Evolutionary conservation across 30 jellyfish, hydroid and myxozoan genomes (phyloP), one percentile per base, ranked within the genome.

Genomic region (Rhopilema esculentum): DNA sequence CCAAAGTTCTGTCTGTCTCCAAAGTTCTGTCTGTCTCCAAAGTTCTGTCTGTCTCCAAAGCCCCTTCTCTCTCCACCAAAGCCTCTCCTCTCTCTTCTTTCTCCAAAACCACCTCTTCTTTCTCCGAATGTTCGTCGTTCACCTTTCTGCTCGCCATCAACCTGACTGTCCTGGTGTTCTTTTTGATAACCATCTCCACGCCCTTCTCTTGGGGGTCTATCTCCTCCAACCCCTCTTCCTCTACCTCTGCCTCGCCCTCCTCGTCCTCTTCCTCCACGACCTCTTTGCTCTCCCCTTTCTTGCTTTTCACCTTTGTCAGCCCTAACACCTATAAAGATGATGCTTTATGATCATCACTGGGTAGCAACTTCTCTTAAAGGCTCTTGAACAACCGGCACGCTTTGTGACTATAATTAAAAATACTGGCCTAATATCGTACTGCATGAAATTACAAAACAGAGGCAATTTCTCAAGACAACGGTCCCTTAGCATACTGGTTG

Each of bases 221-320:
- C 97, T 27, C 97, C 95, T 22, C 95, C 97, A 2, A 95, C 87
- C 2, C 98, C 95, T 24, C 98, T 61, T 17, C 98, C 91, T 30
- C 98, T 32, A 16, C 97, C 84, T 30, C 99, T 73, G 25, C 97
- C 88, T 32, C 96, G 28, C 4, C 96, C 89, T 8, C 92, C 88
- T 32, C 97, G 25, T 16, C 97, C 88, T 63, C 93, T 82, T 75
- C 84, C 66, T 29, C 97, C 94, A 19, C 97, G 65, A 8, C 92
- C 97, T 33, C 93, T 40, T 18, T 80, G 86, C 16, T 84, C 92
- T n/a, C 89, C 79, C 71, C 93, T 73, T 7, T 88, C 97, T 40
- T 62, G 83, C 50, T 92, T 83, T 7, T 77, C 97, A 26, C 66
- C 85, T 74, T 29, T 77, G 78, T 87, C 95, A 67, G 23, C 22